These are phyloP conservation scores for Adelges cooleyi DNA, from an alignment of 1,140 invertebrate species.

Conservation along the genomic window DNA sequence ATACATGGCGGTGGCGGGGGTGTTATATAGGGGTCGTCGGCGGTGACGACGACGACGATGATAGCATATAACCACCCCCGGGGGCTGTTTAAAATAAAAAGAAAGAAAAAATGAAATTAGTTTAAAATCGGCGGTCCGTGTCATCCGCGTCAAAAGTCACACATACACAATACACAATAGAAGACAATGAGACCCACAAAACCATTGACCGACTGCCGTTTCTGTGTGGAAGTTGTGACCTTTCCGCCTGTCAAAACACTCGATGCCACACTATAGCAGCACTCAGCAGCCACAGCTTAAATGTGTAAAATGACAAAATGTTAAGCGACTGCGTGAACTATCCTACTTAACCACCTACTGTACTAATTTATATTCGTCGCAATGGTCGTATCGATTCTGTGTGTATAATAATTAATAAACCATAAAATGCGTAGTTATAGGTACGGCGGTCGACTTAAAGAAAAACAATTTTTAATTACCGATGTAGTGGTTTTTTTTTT, in stretches of 20 bases:
- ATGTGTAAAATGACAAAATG: too few species aligned
- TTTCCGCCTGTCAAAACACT: conserved; percentile 13
- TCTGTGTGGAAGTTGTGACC: not conserved
- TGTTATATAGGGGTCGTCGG: not conserved
- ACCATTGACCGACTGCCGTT: not conserved
- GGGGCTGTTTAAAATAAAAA: not conserved
- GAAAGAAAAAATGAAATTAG: conserved; percentile 14
- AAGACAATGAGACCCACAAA: not conserved
- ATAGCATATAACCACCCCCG: not conserved
- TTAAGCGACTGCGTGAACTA: too few species aligned
- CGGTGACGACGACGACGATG: not conserved
- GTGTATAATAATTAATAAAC: too few species aligned
- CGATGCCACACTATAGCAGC: too few species aligned
- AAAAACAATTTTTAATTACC: too few species aligned
- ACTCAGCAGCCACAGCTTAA: too few species aligned
- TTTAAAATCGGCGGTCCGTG: conserved; percentile 25
- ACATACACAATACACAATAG: conserved; percentile 1
- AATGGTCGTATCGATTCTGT: too few species aligned
- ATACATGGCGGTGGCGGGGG: not conserved
- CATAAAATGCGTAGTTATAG: too few species aligned
- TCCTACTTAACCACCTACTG: too few species aligned
- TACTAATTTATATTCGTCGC: too few species aligned
- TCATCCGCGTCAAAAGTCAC: conserved; percentile 23
- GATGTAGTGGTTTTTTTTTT: too few species aligned
- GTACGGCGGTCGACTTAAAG: too few species aligned